Evolutionary conservation across 2,113 vertebrate genomes (phyloP).

Genomic region (Bombycilla garrulus): DNA sequence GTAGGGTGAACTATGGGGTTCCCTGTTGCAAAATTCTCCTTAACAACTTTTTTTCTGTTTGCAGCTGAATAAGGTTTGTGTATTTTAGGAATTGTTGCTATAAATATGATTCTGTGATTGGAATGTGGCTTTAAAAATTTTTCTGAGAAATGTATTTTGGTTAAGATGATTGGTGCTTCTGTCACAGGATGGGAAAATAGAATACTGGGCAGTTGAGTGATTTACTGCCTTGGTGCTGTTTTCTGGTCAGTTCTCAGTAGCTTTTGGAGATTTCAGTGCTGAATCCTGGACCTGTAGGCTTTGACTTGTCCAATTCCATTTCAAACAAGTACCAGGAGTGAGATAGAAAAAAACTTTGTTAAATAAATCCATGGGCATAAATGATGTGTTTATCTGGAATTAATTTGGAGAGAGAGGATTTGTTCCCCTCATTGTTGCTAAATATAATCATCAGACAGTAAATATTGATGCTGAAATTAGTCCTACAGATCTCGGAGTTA

Average conservation of each 20-base stretch:
- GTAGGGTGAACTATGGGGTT: not conserved
- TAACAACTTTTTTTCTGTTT: not conserved
- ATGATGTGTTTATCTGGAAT: not conserved
- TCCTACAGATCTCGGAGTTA: not conserved
- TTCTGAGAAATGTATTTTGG: not conserved
- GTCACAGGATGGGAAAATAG: not conserved
- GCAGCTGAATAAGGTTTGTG: conserved; percentile 29
- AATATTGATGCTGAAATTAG: not conserved
- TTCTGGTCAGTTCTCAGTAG: not conserved
- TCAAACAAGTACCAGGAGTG: not conserved
- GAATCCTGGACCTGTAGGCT: not conserved
- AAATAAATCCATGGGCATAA: not conserved
- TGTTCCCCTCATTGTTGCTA: not conserved
- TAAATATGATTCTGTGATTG: conserved; percentile 23
- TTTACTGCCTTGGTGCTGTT: not conserved
- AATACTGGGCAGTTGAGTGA: not conserved
- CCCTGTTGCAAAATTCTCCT: not conserved
- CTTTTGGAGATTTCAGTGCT: not conserved
- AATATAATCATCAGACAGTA: not conserved
- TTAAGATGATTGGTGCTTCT: not conserved
- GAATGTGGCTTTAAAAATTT: not conserved
- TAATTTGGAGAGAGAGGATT: not conserved
- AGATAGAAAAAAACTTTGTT: not conserved
- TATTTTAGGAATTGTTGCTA: conserved; percentile 10
- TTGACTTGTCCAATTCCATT: not conserved